Conservation (phyloP, 2,113 vertebrate species). For the Pelecanoides urinatrix region DNA sequence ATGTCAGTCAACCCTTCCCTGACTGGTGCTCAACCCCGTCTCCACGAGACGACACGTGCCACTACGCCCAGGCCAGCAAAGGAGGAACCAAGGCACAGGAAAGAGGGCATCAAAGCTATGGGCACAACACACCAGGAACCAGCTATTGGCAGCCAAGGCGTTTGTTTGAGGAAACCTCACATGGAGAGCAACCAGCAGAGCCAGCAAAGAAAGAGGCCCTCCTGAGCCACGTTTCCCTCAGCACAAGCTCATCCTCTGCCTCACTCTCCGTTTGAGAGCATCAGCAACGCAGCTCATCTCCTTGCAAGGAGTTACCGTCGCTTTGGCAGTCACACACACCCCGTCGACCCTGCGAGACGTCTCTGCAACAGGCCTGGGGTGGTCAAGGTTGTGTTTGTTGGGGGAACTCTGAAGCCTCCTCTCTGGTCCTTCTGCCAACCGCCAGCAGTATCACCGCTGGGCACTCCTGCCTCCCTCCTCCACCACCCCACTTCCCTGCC, state of each 20-base stretch:
- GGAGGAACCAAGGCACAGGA: background rate
- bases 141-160: background rate
- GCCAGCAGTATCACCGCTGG: fast-evolving
- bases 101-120: background rate
- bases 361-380: background rate
- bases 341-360: fast-evolving
- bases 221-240: background rate
- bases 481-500: too few relatives aligned
- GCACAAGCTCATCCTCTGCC: background rate
- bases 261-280: background rate
- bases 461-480: background rate
- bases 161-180: background rate
- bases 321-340: too few relatives aligned
- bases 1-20: background rate
- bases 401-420: background rate
- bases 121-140: background rate
- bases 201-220: background rate
- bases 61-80: background rate
- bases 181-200: background rate
- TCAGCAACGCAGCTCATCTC: fast-evolving
- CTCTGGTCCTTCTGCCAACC: background rate
- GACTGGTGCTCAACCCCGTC: background rate
- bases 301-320: too few relatives aligned
- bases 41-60: fast-evolving
- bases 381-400: fast-evolving